These are phyloP conservation scores for Chlorospingus flavigularis DNA, from an alignment of 2,797 vertebrate species.

Conservation along the genomic window DNA sequence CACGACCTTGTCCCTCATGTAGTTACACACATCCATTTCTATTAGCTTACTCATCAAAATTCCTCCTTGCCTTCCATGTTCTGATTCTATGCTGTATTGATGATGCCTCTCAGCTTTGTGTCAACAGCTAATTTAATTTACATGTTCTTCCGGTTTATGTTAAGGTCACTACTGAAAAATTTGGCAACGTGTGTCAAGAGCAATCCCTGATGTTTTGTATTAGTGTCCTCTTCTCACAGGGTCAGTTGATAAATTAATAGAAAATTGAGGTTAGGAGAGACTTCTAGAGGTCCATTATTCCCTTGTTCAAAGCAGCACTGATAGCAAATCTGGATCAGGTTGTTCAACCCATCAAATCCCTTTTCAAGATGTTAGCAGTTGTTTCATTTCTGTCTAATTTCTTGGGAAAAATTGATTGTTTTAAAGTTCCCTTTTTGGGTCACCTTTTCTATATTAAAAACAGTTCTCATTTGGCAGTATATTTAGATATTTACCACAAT, in stretches of 20 bases:
- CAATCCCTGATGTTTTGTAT: neutral
- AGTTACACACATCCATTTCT: neutral
- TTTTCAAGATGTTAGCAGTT: neutral
- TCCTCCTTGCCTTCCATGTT: neutral
- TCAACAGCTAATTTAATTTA: slow-evolving; percentile 48
- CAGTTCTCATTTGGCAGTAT: neutral
- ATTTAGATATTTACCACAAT: neutral
- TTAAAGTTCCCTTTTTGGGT: neutral
- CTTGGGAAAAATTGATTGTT: neutral
- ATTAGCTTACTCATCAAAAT: neutral
- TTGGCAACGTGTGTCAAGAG: neutral
- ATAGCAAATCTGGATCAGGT: neutral
- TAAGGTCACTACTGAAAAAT: slow-evolving; percentile 15
- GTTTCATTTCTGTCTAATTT: neutral
- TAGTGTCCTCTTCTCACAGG: neutral
- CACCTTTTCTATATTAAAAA: neutral
- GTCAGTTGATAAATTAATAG: neutral
- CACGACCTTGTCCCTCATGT: neutral
- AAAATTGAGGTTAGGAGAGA: neutral
- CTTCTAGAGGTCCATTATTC: neutral
- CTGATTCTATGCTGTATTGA: neutral
- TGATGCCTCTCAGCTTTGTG: slow-evolving; percentile 8
- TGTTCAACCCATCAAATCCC: neutral
- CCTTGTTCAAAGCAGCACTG: neutral
- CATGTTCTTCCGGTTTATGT: slow-evolving; percentile 4